Evolutionary conservation across 1,140 invertebrate genomes (phyloP), one percentile per base, ranked within the genome.

Genomic region (Leptoteleia sp.): DNA sequence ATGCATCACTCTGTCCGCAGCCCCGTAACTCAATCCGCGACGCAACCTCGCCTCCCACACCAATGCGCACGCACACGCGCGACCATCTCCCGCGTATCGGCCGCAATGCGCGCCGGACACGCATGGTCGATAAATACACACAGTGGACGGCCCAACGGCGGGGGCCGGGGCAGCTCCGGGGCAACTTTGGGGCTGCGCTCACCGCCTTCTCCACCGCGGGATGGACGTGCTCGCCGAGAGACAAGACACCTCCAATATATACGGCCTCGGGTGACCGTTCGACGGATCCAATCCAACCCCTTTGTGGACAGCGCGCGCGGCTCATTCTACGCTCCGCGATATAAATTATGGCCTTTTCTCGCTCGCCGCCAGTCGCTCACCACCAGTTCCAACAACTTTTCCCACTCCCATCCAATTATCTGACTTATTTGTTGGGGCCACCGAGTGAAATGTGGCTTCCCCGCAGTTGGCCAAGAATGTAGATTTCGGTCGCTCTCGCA

Each of bases 271-370:
- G 81, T 84, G 83, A 86, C 82, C 84, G 25, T 79, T 79, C 77
- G 86, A 89, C 84, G 84, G 85, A 85, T 89, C 88, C 87, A 89
- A 89, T 89, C 87, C 86, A 85, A 88, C 88, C 87, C 87, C 87
- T 88, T 83, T 88, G 86, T 54, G 55, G 85, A 88, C 47, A 81
- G 11, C 40, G 43, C 37, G 29, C 40, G 67, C 25, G 40, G 33
- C 54, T 55, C 62, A 52, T 62, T 40, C 64, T 70, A 57, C 73
- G 45, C 38, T 25, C 9, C 19, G 22, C 31, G 42, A 43, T 71
- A 79, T 79, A 71, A 70, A 71, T 75, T 70, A 75, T 65, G 48
- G 19, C 37, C 47, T 43, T 40, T 59, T 68, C 55, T 27, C 3
- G 17, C 25, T 62, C 35, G 43, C 37, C 50, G 25, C n/a, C n/a